These are phyloP conservation scores for Hexactinellida sp. DNA, from an alignment of 37 sponge, comb jelly and placozoan species.

Conservation along the genomic window DNA sequence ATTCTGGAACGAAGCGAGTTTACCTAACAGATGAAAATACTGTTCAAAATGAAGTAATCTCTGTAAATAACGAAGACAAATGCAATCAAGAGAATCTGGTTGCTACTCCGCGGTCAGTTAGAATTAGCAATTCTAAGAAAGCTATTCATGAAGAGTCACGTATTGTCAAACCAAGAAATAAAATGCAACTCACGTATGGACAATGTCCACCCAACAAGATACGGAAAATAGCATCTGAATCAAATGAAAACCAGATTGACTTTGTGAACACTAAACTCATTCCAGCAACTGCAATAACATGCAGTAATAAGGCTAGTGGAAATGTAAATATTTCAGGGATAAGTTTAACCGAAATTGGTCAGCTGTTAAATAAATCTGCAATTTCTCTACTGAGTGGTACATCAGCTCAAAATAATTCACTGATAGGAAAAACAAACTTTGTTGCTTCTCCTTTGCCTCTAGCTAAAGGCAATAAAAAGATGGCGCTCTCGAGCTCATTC, in stretches of 20 bases:
- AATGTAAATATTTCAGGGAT: background rate
- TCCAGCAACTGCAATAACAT: no score
- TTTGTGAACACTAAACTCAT: no score
- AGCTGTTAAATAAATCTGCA: background rate
- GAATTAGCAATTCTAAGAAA: background rate
- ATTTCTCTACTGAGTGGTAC: background rate
- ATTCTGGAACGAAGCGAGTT: background rate
- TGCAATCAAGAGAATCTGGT: background rate
- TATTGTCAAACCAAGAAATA: background rate
- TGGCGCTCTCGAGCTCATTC: background rate
- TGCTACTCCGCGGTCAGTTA: background rate
- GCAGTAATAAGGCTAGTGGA: background rate
- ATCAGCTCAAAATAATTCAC: background rate
- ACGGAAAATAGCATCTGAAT: background rate
- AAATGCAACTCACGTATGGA: background rate
- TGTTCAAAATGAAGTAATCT: background rate
- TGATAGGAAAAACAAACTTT: background rate
- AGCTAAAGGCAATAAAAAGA: background rate
- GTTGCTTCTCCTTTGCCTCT: background rate
- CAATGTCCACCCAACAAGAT: background rate
- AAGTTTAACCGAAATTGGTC: background rate
- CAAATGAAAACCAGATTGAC: background rate
- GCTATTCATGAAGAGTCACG: background rate
- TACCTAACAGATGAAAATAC: background rate
- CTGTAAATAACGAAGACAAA: no score